These are phyloP conservation scores for Paracanthobrama guichenoti DNA, from an alignment of 2,113 vertebrate species.

Conservation along the genomic window DNA sequence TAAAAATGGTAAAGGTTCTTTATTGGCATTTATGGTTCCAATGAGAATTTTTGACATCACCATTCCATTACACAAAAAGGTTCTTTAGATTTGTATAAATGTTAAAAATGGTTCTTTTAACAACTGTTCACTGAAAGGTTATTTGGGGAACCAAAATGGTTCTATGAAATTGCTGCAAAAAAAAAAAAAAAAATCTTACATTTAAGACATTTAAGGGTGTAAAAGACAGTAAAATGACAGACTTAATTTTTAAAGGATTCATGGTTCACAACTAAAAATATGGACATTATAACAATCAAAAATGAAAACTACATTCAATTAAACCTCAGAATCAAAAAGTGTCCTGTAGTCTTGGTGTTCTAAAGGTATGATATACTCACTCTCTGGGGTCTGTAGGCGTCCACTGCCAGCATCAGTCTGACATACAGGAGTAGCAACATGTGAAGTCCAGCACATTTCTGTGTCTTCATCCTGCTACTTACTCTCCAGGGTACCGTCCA, in stretches of 20 bases:
- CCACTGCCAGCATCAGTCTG: constrained; percentile 74
- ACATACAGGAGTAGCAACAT: constrained; percentile 75
- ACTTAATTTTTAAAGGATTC: neutral
- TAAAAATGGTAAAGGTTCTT: constrained; percentile 3
- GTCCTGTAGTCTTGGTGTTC: neutral
- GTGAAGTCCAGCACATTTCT: constrained; percentile 71
- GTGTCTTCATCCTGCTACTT: constrained; percentile 76
- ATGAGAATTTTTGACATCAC: neutral
- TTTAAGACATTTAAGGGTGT: neutral
- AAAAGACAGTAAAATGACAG: neutral
- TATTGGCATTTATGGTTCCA: neutral
- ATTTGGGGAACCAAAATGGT: neutral
- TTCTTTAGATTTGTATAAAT: neutral
- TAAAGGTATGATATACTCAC: constrained; percentile 40
- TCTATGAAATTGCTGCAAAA: neutral
- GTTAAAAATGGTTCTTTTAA: neutral
- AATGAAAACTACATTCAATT: neutral
- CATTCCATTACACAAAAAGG: neutral
- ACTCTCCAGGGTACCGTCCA: constrained; percentile 55
- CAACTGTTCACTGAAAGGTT: neutral
- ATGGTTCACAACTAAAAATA: neutral
- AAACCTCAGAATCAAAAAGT: neutral
- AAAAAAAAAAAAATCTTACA: no score
- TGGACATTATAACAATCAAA: neutral
- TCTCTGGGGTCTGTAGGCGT: constrained; percentile 58